These are phyloP conservation scores for Alloplasta piceator DNA, from an alignment of 2,888 invertebrate species.

Conservation along the genomic window DNA sequence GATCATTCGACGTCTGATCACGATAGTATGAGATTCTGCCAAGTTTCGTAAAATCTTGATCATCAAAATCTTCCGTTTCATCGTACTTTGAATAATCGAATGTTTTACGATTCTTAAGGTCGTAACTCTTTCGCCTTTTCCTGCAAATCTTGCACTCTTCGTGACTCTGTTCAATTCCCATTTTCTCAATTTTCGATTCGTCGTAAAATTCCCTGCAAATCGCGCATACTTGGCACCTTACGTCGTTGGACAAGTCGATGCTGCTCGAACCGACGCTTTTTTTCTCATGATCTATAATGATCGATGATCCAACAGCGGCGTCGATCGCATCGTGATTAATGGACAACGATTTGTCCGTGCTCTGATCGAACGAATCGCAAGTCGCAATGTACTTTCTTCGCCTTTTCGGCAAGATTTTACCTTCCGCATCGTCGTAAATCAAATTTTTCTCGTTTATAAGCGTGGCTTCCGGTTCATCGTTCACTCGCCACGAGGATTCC, in stretches of 20 bases:
- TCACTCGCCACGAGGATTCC: conserved; percentile 15
- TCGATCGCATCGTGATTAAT: conserved; percentile 58
- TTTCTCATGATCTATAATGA: conserved; percentile 44
- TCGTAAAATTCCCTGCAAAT: conserved; percentile 4
- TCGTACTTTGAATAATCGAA: too few relatives aligned
- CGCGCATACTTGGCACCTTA: conserved; percentile 41
- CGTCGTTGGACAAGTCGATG: background rate
- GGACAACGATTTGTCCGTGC: conserved; percentile 59
- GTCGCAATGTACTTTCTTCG: conserved; percentile 47
- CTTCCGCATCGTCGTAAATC: conserved; percentile 64
- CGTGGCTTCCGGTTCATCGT: conserved; percentile 17
- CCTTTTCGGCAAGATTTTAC: conserved; percentile 52
- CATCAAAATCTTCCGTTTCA: background rate
- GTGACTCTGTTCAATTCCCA: background rate
- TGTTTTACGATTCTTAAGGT: background rate
- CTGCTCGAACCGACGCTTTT: conserved; percentile 17
- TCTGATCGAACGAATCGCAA: conserved; percentile 47
- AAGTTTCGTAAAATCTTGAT: conserved; percentile 2
- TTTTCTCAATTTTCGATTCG: background rate
- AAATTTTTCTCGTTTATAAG: conserved; percentile 54
- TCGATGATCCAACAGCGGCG: conserved; percentile 61
- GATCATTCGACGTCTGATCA: background rate
- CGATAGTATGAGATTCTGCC: background rate
- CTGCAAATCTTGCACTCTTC: conserved; percentile 5
- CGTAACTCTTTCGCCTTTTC: background rate